These are phyloP conservation scores for Machaerirhynchus nigripectus DNA, from an alignment of 2,113 vertebrate genomes.

Conservation along the genomic window DNA sequence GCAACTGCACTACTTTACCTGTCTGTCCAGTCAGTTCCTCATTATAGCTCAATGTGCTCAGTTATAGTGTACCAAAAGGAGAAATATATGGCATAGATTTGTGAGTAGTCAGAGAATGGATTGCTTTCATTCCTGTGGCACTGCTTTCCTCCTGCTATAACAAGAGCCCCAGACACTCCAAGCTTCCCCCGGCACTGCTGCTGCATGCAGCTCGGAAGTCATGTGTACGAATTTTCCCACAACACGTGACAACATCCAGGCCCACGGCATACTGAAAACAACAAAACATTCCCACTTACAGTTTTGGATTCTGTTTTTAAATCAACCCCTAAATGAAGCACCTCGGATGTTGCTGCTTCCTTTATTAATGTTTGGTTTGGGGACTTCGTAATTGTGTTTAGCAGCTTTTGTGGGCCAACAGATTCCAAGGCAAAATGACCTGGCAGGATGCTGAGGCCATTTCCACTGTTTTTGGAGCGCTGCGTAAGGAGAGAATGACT, in stretches of 20 bases:
- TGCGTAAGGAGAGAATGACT: neutral
- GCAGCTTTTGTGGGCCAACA: neutral
- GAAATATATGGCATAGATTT: neutral
- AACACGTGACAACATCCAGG: neutral
- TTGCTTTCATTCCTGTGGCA: neutral
- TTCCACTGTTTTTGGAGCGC: neutral
- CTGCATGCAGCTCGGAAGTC: neutral
- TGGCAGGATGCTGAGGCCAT: neutral
- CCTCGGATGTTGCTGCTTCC: neutral
- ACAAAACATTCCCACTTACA: neutral
- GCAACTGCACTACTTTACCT: neutral
- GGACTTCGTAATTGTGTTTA: neutral
- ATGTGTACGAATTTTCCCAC: neutral
- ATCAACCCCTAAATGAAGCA: neutral
- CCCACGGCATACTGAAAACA: neutral
- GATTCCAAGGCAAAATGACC: neutral
- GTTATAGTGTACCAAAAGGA: neutral
- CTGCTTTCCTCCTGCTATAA: neutral
- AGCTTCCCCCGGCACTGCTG: neutral
- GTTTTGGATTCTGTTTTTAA: neutral
- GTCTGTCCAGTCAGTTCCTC: neutral
- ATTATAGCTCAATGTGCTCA: neutral
- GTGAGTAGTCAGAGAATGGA: neutral
- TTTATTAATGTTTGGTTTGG: conserved; percentile 31
- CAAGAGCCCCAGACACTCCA: neutral